These are phyloP conservation scores for Drosophila hamatofila DNA, from an alignment of 2,888 invertebrate species.

Conservation along the genomic window DNA sequence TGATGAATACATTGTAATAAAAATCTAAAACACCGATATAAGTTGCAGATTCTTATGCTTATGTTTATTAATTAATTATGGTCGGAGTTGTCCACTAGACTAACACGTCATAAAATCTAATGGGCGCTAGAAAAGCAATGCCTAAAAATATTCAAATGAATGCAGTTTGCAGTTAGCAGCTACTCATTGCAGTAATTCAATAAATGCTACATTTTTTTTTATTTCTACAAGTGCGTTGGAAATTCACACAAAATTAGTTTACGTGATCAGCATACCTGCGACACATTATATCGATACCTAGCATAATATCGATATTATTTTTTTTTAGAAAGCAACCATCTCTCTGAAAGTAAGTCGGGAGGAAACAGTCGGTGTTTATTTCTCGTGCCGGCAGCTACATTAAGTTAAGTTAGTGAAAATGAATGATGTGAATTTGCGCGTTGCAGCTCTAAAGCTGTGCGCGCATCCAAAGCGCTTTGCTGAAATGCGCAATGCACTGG, in stretches of 20 bases:
- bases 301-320: conserved; percentile 1
- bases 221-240: background rate
- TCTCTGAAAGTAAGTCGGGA: background rate
- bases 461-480: conserved; percentile 52
- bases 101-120: too few relatives aligned
- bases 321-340: background rate
- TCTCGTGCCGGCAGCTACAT: background rate
- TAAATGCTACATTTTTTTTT: background rate
- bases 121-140: too few relatives aligned
- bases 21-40: conserved; percentile 13
- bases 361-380: background rate
- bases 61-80: background rate
- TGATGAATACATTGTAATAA: conserved; percentile 47
- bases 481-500: conserved; percentile 43
- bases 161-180: too few relatives aligned
- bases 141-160: too few relatives aligned
- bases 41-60: conserved; percentile 6
- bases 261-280: background rate
- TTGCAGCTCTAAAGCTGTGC: conserved; percentile 52
- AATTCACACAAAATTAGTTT: background rate
- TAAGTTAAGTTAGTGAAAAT: conserved; percentile 14
- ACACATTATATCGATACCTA: background rate
- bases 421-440: conserved; percentile 60
- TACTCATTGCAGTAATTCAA: too few relatives aligned
- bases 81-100: background rate